These are phyloP conservation scores for Notiomystis cincta DNA, from an alignment of 2,113 vertebrate species.

Conservation along the genomic window DNA sequence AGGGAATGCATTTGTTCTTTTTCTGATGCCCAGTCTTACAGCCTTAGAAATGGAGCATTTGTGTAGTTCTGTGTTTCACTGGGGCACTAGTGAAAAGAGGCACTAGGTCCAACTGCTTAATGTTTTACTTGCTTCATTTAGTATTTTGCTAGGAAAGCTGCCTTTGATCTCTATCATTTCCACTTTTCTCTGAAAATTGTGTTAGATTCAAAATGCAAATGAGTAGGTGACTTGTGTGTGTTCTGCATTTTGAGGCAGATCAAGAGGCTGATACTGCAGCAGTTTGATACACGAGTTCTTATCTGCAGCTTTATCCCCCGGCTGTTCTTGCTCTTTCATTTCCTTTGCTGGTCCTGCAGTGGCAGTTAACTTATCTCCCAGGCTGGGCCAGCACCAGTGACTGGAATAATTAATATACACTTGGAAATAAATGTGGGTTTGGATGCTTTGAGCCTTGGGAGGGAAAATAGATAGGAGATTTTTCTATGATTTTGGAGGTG, in stretches of 20 bases:
- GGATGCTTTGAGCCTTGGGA: neutral
- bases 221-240: neutral
- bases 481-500: neutral
- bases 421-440: neutral
- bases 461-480: neutral
- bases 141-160: neutral
- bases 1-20: neutral
- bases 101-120: neutral
- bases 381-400: neutral
- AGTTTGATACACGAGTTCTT: neutral
- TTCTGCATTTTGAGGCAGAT: neutral
- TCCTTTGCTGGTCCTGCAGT: constrained; percentile 12
- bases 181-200: constrained; percentile 14
- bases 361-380: neutral
- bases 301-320: constrained; percentile 11
- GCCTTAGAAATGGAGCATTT: neutral
- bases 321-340: constrained; percentile 16
- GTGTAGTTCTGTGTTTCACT: neutral
- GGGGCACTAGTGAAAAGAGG: neutral
- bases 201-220: neutral
- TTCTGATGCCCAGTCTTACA: neutral
- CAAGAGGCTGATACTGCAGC: neutral
- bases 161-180: neutral
- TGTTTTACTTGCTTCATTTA: neutral
- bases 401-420: neutral